Evolutionary conservation across 2,797 vertebrate genomes (phyloP), one percentile per base, ranked within the genome.

Genomic region (Rhinoraja longicauda): DNA sequence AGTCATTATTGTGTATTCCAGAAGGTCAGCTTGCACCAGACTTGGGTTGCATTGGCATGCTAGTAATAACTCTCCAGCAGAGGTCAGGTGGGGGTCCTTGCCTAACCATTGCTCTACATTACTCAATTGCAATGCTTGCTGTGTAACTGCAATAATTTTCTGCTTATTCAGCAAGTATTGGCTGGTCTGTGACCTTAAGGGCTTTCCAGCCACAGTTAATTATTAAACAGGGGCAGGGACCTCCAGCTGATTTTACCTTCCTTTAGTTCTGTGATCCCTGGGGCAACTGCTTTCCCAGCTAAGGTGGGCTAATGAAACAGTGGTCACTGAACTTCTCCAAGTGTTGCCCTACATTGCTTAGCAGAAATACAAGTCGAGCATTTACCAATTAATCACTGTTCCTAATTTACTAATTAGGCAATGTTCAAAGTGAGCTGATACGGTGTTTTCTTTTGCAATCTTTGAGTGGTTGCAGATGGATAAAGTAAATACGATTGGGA

Each of bases 161-260:
- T 73, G 24, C 7, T 73, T 6, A 73, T 73, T 73, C 72, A 73
- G 72, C 72, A 24, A 26, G 72, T 24, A 0, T 73, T 26, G 53
- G 10, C 7, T 26, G 24, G 24, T 82, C 8, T 59, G 45, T 29
- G 53, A 82, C 53, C 59, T 45, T 84, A 59, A 15, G 53, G 81
- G 29, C 53, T 84, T 84, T 59, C 26, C 81, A 84, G 26, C 81
- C 29, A 26, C 81, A 29, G 29, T 86, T 15, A 62, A 7, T 86
- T 64, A 86, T 62, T 59, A 86, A 62, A n/a, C 82, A 86, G 82
- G 26, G 86, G 82, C 82, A 32, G 29, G 82, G 29, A 64, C 57
- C 26, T 59, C 8, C 70, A 59, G 29, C 82, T 86, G 59, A 64
- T 86, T 62, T 86, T 32, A 17, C 57, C 29, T 86, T 86, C 7